Percentiles rank a stretch among this genome's conserved stretches.
Evolutionary conservation across 1,140 invertebrate genomes (phyloP).

Genomic region (Brachionus rubens): DNA sequence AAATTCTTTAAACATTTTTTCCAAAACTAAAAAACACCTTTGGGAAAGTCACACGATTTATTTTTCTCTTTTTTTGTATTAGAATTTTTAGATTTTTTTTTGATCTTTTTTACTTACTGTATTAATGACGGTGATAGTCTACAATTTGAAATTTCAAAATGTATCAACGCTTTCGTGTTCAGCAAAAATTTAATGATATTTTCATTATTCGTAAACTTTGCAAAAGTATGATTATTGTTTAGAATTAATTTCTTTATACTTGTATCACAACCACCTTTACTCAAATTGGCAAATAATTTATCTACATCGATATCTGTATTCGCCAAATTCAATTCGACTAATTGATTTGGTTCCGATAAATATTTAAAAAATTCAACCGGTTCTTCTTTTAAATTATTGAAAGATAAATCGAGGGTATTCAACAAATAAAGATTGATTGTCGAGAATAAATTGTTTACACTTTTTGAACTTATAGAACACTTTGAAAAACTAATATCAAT

Average conservation of each 20-base stretch:
- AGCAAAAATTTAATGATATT: conserved; percentile 45
- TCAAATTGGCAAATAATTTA: background rate
- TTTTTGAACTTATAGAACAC: conserved; percentile 30
- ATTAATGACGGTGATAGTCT: background rate
- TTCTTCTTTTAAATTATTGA: conserved; percentile 26
- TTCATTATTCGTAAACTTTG: conserved; percentile 12
- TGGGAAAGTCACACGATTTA: no score
- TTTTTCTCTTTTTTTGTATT: background rate
- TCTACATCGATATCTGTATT: conserved; percentile 25
- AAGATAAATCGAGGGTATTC: conserved; percentile 11
- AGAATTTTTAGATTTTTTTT: background rate
- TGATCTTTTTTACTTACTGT: conserved; percentile 36
- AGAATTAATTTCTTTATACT: conserved; percentile 26
- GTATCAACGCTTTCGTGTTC: background rate
- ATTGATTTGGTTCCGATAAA: conserved; percentile 35
- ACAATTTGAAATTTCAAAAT: conserved; percentile 21
- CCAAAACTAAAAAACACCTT: no score
- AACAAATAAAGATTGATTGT: conserved; percentile 29
- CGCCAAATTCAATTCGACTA: conserved; percentile 37
- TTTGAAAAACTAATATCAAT: conserved; percentile 10
- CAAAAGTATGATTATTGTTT: background rate
- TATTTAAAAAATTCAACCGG: conserved; percentile 34
- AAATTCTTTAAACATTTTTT: no score
- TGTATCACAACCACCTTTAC: conserved; percentile 20
- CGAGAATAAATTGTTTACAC: conserved; percentile 34